Base-by-base conservation (phyloP, 2,888 invertebrate genomes). In the Limnephilus rhombicus region DNA sequence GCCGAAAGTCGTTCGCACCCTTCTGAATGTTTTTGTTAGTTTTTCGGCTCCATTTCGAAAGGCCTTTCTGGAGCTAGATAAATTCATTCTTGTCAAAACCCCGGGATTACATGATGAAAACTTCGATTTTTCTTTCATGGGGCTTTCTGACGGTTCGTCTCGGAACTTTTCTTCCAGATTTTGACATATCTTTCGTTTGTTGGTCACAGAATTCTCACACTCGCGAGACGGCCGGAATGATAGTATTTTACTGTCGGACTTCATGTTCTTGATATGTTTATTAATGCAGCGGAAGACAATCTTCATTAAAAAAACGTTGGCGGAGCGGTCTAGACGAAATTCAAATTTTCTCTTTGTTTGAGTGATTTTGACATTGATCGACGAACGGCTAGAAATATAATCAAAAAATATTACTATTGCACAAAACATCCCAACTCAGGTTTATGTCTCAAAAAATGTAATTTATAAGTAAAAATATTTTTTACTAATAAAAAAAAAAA, bases 41-140 rank as follows among this genome's bases (percentile, higher is more conserved):
- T 97, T 97, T 93, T 97, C 97, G 18, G 97, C 97, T 53, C 97
- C 97, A 87, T 96, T 97, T 94, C 97, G 96, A 88, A 97, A 85
- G 11, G 85, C 92, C 81, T 92, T 92, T 80, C 91, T 91, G n/a
- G 92, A 91, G 80, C 90, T 91, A 13, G 92, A 91, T n/a, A 92
- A 89, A 87, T 92, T 92, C 82, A 92, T 88, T 90, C 91, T 87
- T 12, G 87, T 89, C 80, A 92, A 37, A 12, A 92, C 91, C 82
- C 90, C 91, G 68, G 90, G 82, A 82, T 90, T 87, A 49, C 91
- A 92, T 18, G 37, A 81, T 11, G 90, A 45, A 82, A 90, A 88
- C 53, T 87, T 90, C n/a, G 86, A 80, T 49, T 90, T 91, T 82
- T 90, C 90, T 53, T 90, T 87, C 80, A 91, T 15, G 24, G 87